phyloP scores from a whole-genome alignment of 2,888 invertebrate genomes.

The Aporophyla nigra region DNA sequence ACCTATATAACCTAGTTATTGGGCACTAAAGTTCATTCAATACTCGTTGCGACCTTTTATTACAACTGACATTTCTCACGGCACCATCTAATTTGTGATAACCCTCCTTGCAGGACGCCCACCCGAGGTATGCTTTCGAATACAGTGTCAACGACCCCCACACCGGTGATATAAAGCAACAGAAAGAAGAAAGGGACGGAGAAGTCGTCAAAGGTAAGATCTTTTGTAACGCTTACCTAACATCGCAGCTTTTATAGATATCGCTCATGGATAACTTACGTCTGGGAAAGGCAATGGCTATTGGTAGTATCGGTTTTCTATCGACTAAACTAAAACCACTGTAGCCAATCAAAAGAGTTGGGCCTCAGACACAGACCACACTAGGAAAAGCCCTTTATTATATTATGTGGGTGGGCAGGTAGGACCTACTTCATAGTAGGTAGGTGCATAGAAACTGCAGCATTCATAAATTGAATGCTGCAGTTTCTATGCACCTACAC shows the following conservation, averaged over 20 bases:
- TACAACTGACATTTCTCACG: slow-evolving; percentile 76
- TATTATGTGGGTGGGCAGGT: not conserved
- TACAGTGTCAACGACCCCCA: slow-evolving; percentile 94
- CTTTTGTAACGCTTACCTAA: slow-evolving; percentile 25
- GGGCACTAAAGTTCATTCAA: slow-evolving; percentile 64
- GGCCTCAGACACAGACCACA: not conserved
- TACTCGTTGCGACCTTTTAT: slow-evolving; percentile 71
- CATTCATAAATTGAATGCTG: slow-evolving; percentile 25
- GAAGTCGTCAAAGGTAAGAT: slow-evolving; percentile 92
- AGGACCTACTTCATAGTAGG: not conserved
- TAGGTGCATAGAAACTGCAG: no score
- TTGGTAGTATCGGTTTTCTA: not conserved
- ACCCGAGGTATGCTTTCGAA: slow-evolving; percentile 93
- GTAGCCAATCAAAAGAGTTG: not conserved
- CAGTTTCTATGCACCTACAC: slow-evolving; percentile 6
- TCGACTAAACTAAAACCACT: no score
- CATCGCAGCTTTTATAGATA: not conserved
- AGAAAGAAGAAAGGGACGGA: slow-evolving; percentile 93
- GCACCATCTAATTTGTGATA: slow-evolving; percentile 71
- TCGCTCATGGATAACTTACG: not conserved
- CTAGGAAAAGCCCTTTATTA: not conserved
- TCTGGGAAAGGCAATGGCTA: not conserved
- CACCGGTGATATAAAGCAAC: slow-evolving; percentile 94
- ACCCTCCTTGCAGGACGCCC: slow-evolving; percentile 89
- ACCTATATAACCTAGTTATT: slow-evolving; percentile 51